phyloP scores from a whole-genome alignment of 2,113 vertebrate genomes.

The Pimephales promelas region DNA sequence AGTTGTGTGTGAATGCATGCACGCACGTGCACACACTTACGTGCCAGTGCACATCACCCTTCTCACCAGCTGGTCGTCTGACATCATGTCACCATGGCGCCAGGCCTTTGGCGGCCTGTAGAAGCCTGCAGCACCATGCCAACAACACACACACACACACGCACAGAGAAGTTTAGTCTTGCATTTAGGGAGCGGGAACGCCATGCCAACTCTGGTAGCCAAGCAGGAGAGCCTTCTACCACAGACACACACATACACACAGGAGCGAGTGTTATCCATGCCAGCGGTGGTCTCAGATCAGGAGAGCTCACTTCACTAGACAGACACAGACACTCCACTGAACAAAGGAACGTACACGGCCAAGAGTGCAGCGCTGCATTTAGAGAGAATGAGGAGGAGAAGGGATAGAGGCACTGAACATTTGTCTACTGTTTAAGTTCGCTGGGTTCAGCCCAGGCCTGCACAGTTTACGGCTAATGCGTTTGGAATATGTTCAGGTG shows the following conservation, averaged over 20 bases:
- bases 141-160: background rate
- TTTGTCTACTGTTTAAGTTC: constrained; percentile 43
- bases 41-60: constrained; percentile 55
- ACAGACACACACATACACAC: constrained; percentile 18
- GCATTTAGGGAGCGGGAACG: constrained; percentile 25
- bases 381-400: background rate
- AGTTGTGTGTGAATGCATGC: constrained; percentile 37
- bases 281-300: constrained; percentile 40
- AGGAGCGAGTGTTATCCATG: constrained; percentile 13
- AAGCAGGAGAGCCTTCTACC: constrained; percentile 30
- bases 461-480: constrained; percentile 32
- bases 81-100: constrained; percentile 55
- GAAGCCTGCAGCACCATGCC: constrained; percentile 32
- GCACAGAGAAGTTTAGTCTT: constrained; percentile 29
- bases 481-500: constrained; percentile 42
- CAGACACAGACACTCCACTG: constrained; percentile 41
- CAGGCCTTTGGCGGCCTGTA: constrained; percentile 52
- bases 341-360: constrained; percentile 45
- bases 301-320: constrained; percentile 30
- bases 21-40: constrained; percentile 49
- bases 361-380: constrained; percentile 27
- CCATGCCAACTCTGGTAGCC: constrained; percentile 43
- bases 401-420: constrained; percentile 2
- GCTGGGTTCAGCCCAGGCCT: constrained; percentile 41
- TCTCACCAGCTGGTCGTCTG: constrained; percentile 58